Base-by-base conservation (phyloP, 2,113 vertebrate genomes). In the Callocephalon fimbriatum region DNA sequence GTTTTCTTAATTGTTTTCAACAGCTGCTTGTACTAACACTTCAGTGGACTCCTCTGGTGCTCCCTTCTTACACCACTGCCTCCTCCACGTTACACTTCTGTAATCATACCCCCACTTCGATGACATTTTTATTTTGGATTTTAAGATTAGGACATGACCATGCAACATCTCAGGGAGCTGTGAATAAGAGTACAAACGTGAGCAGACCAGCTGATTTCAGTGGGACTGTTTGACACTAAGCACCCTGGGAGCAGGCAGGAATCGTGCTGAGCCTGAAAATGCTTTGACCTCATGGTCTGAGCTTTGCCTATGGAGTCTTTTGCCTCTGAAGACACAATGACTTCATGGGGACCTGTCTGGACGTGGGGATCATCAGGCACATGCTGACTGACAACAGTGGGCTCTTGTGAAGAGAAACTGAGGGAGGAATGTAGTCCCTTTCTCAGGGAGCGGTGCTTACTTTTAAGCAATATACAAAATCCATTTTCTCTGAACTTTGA, bases 291-390 rank as follows among this genome's bases (percentile, higher is more conserved):
- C 45, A 2, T 18, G n/a, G 22, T 56, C 56, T 65, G 77, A 82
- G 26, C 51, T 92, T 93, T 90, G 14, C 35, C 44, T 61, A 7
- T 10, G 26, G 22, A 25, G 78, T 75, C 74, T 47, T 32, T 23
- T 48, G n/a, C 32, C 48, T 51, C 38, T 67, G 42, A 32, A 32
- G 32, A n/a, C 54, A 68, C 59, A 32, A 1, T 7, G 31, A 13
- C 25, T 50, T 77, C 47, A 42, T 0, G 4, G 59, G 51, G 10
- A 45, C 35, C 54, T 77, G 48, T 38, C 29, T 84, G 77, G 35
- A 22, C 0, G 1, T 51, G 35, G 14, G n/a, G 19, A 31, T 61
- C 40, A 58, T 44, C 58, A 80, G 37, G 10, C 19, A 38, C 0
- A 2, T 31, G 27, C 27, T 51, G n/a, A 12, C 31, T 2, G 2